phyloP scores from a whole-genome alignment of 2,888 invertebrate species.

The Eurytoma adleriae region DNA sequence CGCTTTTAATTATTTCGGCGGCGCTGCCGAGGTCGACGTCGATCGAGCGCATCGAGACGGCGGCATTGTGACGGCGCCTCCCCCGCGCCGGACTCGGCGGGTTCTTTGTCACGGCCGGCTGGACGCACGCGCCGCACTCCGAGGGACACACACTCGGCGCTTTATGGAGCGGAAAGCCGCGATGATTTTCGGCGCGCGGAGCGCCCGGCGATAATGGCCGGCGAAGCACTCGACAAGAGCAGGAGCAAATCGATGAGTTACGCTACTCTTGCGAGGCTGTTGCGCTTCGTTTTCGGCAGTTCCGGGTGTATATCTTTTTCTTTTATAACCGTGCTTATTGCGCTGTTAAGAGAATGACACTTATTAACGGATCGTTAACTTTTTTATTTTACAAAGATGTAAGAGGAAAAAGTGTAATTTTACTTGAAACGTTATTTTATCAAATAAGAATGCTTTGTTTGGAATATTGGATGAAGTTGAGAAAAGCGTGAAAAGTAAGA shows the following conservation, averaged over 20 bases:
- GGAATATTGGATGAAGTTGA: too few species aligned
- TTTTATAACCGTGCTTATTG: too few species aligned
- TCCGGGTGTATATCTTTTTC: too few species aligned
- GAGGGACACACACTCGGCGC: slow-evolving; percentile 4
- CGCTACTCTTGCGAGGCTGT: slow-evolving; percentile 9
- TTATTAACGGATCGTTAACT: too few species aligned
- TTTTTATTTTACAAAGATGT: too few species aligned
- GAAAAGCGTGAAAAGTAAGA: too few species aligned
- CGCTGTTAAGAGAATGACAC: not conserved
- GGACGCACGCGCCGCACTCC: slow-evolving; percentile 3
- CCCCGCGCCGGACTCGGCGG: not conserved
- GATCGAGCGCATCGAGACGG: slow-evolving; percentile 17
- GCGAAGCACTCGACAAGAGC: slow-evolving; percentile 12
- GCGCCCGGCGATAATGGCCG: slow-evolving; percentile 37
- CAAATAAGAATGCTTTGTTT: too few species aligned
- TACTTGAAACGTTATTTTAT: too few species aligned
- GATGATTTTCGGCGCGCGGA: slow-evolving; percentile 35
- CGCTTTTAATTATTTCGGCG: slow-evolving; percentile 25
- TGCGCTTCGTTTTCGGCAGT: slow-evolving; percentile 1
- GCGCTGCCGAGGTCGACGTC: slow-evolving; percentile 22
- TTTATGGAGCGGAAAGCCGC: slow-evolving; percentile 53
- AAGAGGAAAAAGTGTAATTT: too few species aligned
- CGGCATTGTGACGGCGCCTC: not conserved
- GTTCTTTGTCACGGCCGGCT: slow-evolving; percentile 36
- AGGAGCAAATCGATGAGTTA: slow-evolving; percentile 36